Conservation (phyloP, 2,797 vertebrate species). For the Emys orbicularis region DNA sequence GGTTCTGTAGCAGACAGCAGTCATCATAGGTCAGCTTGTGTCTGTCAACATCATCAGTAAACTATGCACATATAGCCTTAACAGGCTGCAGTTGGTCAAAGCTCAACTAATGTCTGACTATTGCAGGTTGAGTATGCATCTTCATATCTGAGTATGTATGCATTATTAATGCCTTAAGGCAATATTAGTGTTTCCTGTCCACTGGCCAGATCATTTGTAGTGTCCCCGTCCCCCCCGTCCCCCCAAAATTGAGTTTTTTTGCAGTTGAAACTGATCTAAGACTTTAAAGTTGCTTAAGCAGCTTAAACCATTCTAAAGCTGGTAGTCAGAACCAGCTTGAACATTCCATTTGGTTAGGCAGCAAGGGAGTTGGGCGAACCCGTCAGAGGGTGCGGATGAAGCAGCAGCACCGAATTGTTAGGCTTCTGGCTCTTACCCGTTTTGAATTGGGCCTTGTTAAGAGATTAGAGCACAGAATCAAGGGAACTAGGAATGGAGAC, state of each 20-base stretch:
- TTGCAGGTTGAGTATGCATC: too few relatives aligned
- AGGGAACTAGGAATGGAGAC: rapidly evolving
- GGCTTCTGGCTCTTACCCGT: background rate
- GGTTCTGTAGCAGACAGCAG: background rate
- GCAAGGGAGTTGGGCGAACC: background rate
- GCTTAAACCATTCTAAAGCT: background rate
- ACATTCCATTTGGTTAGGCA: background rate
- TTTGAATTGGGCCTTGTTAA: background rate
- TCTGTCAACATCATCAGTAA: background rate
- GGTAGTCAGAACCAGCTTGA: conserved; percentile 13
- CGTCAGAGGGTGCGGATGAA: background rate
- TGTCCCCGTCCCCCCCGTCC: background rate
- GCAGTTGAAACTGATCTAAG: background rate
- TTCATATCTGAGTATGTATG: background rate
- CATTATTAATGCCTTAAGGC: background rate
- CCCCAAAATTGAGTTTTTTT: background rate
- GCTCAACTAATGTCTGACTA: background rate
- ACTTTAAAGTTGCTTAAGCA: background rate
- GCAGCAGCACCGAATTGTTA: background rate
- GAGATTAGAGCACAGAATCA: background rate
- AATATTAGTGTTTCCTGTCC: background rate
- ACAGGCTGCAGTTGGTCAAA: background rate
- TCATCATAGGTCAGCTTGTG: background rate
- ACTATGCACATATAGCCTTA: background rate
- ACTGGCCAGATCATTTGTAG: background rate